Evolutionary conservation across 2,113 vertebrate genomes (phyloP).

Genomic region (Pogona vitticeps): DNA sequence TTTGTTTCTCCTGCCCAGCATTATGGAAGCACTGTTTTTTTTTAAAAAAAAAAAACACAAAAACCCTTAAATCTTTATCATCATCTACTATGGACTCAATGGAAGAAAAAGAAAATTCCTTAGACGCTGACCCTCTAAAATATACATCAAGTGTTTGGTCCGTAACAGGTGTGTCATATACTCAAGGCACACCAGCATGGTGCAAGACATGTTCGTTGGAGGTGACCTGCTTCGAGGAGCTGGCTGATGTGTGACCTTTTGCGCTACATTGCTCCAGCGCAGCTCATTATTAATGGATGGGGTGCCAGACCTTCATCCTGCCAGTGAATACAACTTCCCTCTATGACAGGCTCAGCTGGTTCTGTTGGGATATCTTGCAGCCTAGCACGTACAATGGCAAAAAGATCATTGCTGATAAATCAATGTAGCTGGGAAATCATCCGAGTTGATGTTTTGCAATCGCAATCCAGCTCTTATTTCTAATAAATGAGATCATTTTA

Average conservation of each 20-base stretch:
- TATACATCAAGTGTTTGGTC: slow-evolving; percentile 17
- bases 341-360: not conserved
- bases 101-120: not conserved
- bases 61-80: not conserved
- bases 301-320: not conserved
- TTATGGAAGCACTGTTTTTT: not conserved
- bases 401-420: not conserved
- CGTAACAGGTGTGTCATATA: not conserved
- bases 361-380: not conserved
- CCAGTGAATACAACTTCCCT: not conserved
- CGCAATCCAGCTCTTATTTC: not conserved
- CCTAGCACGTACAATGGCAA: not conserved
- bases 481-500: no score
- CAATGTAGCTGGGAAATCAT: not conserved
- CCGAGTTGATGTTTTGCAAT: not conserved
- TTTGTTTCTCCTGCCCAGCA: not conserved
- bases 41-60: not conserved
- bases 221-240: not conserved
- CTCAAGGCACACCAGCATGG: not conserved
- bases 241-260: not conserved
- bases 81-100: not conserved
- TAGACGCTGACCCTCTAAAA: slow-evolving; percentile 1
- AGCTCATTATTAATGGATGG: slow-evolving; percentile 25
- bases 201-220: not conserved
- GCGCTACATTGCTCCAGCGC: no score